These are phyloP conservation scores for Ctenoplectra terminalis DNA, from an alignment of 1,140 invertebrate species.

Conservation along the genomic window DNA sequence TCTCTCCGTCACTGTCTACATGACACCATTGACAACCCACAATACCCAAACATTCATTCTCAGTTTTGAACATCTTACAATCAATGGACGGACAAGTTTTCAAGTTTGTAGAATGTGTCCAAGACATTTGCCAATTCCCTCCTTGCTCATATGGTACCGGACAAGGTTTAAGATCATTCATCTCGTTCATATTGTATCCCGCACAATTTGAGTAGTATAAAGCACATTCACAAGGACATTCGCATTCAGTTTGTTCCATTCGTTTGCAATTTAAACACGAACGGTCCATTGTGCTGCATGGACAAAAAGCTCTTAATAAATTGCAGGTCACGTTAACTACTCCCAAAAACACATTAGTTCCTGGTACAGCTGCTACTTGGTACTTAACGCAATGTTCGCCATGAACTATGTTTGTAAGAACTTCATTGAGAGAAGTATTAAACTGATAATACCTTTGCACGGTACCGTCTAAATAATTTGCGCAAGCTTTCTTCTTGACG, in stretches of 20 bases:
- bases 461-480: conserved; percentile 89
- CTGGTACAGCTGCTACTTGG: conserved; percentile 90
- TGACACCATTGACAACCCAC: conserved; percentile 96
- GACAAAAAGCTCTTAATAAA: conserved; percentile 92
- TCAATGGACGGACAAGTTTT: conserved; percentile 89
- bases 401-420: conserved; percentile 92
- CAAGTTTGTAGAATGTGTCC: conserved; percentile 80
- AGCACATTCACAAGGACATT: conserved; percentile 97
- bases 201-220: conserved; percentile 85
- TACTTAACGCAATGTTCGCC: conserved; percentile 96
- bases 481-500: conserved; percentile 92
- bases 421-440: conserved; percentile 89
- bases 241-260: conserved; percentile 97
- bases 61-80: conserved; percentile 89
- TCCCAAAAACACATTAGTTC: conserved; percentile 94
- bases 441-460: conserved; percentile 91
- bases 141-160: conserved; percentile 78
- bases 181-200: conserved; percentile 72
- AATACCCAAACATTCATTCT: conserved; percentile 91
- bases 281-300: conserved; percentile 94
- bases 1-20: conserved; percentile 89
- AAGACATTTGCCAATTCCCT: conserved; percentile 72
- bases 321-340: conserved; percentile 93
- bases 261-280: conserved; percentile 95
- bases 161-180: conserved; percentile 72